Percentiles rank a stretch among this genome's conserved stretches.
Evolutionary conservation across 1,140 invertebrate genomes (phyloP).

Genomic region (Drosophila equinoxialis): DNA sequence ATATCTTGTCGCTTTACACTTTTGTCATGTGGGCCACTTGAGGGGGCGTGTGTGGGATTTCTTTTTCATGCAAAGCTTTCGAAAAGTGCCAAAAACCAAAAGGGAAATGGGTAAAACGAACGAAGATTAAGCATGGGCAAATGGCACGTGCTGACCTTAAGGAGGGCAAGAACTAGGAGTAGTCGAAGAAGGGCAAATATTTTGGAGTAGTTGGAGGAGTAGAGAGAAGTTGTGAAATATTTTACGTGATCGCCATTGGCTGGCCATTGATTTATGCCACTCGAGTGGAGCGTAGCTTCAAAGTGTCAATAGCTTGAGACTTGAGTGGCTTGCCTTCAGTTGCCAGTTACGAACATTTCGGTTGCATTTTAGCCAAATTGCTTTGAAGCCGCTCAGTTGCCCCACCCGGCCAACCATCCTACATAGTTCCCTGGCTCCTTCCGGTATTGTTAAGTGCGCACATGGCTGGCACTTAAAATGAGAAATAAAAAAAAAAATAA

Average conservation of each 20-base stretch:
- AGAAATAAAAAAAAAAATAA: slow-evolving; percentile 52
- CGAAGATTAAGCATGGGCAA: slow-evolving; percentile 77
- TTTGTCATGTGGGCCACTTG: slow-evolving; percentile 11
- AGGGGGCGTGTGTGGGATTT: slow-evolving; percentile 46
- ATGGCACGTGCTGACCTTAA: slow-evolving; percentile 75
- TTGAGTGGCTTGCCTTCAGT: slow-evolving; percentile 27
- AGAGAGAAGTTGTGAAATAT: slow-evolving; percentile 63
- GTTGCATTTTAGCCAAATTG: slow-evolving; percentile 79
- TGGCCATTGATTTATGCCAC: slow-evolving; percentile 78
- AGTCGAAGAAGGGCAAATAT: neutral
- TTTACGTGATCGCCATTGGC: slow-evolving; percentile 75
- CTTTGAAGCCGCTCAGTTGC: slow-evolving; percentile 28
- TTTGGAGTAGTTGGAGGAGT: neutral
- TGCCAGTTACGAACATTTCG: slow-evolving; percentile 26
- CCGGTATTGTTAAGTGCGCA: slow-evolving; percentile 77
- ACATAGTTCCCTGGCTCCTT: slow-evolving; percentile 31
- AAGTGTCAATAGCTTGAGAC: slow-evolving; percentile 69
- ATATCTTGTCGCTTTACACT: slow-evolving; percentile 14
- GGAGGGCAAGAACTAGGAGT: neutral
- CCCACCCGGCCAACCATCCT: neutral
- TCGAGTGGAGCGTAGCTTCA: slow-evolving; percentile 72
- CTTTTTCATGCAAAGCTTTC: slow-evolving; percentile 74
- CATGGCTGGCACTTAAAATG: slow-evolving; percentile 75
- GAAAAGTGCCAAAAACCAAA: slow-evolving; percentile 64
- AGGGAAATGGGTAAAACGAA: slow-evolving; percentile 41